Conservation (phyloP, 1,140 invertebrate species). For the Drosophila paulistorum region DNA sequence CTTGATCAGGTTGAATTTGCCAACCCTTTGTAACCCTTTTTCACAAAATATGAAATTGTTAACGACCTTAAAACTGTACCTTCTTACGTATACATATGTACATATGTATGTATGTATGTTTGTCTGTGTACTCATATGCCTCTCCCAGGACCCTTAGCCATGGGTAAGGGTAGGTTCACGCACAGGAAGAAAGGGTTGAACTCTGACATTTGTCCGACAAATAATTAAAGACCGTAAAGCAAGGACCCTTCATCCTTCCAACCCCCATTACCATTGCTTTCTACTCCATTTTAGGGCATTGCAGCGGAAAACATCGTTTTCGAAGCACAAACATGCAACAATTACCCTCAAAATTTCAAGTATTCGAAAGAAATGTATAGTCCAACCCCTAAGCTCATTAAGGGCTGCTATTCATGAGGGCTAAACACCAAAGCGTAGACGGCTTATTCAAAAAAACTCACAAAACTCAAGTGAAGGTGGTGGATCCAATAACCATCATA, state of each 20-base stretch:
- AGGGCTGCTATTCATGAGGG: slow-evolving; percentile 39
- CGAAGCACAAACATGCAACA: slow-evolving; percentile 47
- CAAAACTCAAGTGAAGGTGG: neutral
- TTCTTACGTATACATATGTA: neutral
- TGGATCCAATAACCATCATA: neutral
- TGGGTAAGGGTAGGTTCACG: neutral
- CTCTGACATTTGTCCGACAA: slow-evolving; percentile 20
- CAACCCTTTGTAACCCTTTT: neutral
- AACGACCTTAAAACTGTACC: slow-evolving; percentile 45
- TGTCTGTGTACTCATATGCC: neutral
- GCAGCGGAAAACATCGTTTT: slow-evolving; percentile 23
- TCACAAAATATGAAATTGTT: neutral
- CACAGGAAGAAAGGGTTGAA: slow-evolving; percentile 46
- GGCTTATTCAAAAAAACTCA: neutral
- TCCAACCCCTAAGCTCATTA: slow-evolving; percentile 55
- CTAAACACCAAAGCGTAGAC: too few species aligned
- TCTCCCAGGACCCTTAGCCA: neutral
- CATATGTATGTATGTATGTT: neutral
- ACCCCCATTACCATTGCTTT: slow-evolving; percentile 28
- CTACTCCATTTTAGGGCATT: slow-evolving; percentile 55
- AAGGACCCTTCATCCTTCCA: slow-evolving; percentile 19
- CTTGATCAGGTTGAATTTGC: neutral
- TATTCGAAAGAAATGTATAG: slow-evolving; percentile 23
- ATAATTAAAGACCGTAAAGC: slow-evolving; percentile 10
- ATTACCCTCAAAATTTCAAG: slow-evolving; percentile 55